Percentiles rank a stretch among this genome's conserved stretches.
These are phyloP conservation scores for Druceiella hillmani DNA, from an alignment of 2,888 invertebrate species.

Conservation along the genomic window DNA sequence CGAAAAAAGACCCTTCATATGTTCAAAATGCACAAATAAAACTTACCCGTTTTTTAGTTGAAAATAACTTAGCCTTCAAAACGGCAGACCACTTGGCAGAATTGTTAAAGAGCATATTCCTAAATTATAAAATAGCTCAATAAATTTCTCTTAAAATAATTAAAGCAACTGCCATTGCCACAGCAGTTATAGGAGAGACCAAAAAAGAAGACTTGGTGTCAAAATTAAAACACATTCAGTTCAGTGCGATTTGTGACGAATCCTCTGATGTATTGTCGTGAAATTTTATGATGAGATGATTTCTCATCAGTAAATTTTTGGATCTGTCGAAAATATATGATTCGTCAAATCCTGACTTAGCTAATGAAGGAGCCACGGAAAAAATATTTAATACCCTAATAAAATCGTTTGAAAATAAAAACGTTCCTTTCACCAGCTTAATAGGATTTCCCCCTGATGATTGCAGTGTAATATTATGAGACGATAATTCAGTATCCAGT, in stretches of 20 bases:
- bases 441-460: constrained; percentile 25
- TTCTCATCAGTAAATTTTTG: no score
- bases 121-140: constrained; percentile 10
- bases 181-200: constrained; percentile 18
- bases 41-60: no score
- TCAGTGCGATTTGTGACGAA: no score
- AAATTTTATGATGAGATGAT: no score
- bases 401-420: constrained; percentile 20
- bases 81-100: constrained; percentile 12
- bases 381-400: neutral
- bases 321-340: no score
- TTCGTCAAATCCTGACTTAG: constrained; percentile 14
- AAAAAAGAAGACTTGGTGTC: no score
- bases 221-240: no score
- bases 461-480: constrained; percentile 24
- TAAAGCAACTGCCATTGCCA: constrained; percentile 19
- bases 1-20: no score
- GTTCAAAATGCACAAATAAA: no score
- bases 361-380: neutral
- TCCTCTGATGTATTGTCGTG: no score
- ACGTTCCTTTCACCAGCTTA: constrained; percentile 24
- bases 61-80: constrained; percentile 11
- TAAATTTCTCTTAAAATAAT: constrained; percentile 15
- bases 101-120: constrained; percentile 9
- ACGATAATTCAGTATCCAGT: constrained; percentile 21